These are phyloP conservation scores for Albula glossodonta DNA, from an alignment of 2,113 vertebrate species.

Conservation along the genomic window DNA sequence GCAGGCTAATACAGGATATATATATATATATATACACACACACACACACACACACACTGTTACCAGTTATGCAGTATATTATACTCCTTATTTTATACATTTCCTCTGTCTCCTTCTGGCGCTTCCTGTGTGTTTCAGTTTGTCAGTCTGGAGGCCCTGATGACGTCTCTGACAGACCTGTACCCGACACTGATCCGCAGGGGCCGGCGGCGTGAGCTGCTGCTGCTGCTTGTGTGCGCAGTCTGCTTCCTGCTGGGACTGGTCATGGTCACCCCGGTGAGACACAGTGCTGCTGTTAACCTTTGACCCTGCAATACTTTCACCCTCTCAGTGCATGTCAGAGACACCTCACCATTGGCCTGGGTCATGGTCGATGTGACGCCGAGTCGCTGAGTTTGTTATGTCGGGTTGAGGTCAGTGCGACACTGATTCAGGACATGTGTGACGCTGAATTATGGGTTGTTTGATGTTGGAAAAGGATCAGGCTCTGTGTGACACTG, in stretches of 20 bases:
- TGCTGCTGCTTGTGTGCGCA: slow-evolving; percentile 81
- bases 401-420: too few relatives aligned
- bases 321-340: too few relatives aligned
- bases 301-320: background rate
- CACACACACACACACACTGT: background rate
- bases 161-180: slow-evolving; percentile 83
- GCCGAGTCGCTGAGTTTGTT: too few relatives aligned
- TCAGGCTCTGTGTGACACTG: too few relatives aligned
- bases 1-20: background rate
- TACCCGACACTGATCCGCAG: slow-evolving; percentile 78
- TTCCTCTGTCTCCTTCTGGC: background rate
- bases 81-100: background rate
- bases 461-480: too few relatives aligned
- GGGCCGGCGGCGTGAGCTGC: slow-evolving; percentile 77
- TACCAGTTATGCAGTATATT: background rate
- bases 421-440: too few relatives aligned
- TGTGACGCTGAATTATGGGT: too few relatives aligned
- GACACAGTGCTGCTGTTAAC: slow-evolving; percentile 38
- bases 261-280: slow-evolving; percentile 80
- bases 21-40: background rate
- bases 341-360: too few relatives aligned
- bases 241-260: slow-evolving; percentile 83
- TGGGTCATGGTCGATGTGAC: too few relatives aligned
- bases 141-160: slow-evolving; percentile 88
- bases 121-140: slow-evolving; percentile 67